Evolutionary conservation across 2,888 invertebrate genomes (phyloP), one percentile per base, ranked within the genome.

Genomic region (Leptinotarsa haldemani): DNA sequence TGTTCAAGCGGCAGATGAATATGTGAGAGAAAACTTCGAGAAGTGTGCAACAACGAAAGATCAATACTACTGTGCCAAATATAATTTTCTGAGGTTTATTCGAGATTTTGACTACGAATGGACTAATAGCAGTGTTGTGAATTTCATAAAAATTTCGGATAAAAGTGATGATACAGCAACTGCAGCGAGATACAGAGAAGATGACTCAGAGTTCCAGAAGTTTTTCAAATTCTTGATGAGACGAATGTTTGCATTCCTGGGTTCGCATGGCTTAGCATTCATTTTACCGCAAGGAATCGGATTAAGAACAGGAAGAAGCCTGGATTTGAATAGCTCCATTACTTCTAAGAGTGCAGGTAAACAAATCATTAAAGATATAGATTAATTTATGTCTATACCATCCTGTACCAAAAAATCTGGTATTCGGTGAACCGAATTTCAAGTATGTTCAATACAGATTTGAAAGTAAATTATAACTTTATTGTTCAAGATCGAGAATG

Each of bases 191-290:
- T 79, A 79, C 65, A 47, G 78, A 16, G 65, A 76, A n/a, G 74
- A 70, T 15, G 84, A 85, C 65, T 46, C 50, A 3, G 70, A 70
- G 9, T 80, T 82, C 65, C 78, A 80, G 4, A 85, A 85, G 73
- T 79, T 86, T 67, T 70, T 84, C 2, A 85, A 84, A 74, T 86
- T 85, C 77, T 74, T 83, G 18, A 80, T 84, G 74, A 80, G 84
- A 65, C 83, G 83, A 69, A 74, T 81, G 15, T 78, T 83, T 67
- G 77, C 78, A 65, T 84, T 84, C 72, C 64, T 86, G 46, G 78
- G 79, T 47, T 80, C 80, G 15, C 85, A 85, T 76, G 84, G 83
- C 25, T 73, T 86, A 25, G 75, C 81, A 56, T 71, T 85, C 48
- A 61, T 63, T 15, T 77, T 86, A 66, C 85, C 86, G 0, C 78